Percentiles rank a stretch among this genome's conserved stretches.
Evolutionary conservation across 2,113 vertebrate species (phyloP).

Genomic region (Aptenodytes patagonicus): DNA sequence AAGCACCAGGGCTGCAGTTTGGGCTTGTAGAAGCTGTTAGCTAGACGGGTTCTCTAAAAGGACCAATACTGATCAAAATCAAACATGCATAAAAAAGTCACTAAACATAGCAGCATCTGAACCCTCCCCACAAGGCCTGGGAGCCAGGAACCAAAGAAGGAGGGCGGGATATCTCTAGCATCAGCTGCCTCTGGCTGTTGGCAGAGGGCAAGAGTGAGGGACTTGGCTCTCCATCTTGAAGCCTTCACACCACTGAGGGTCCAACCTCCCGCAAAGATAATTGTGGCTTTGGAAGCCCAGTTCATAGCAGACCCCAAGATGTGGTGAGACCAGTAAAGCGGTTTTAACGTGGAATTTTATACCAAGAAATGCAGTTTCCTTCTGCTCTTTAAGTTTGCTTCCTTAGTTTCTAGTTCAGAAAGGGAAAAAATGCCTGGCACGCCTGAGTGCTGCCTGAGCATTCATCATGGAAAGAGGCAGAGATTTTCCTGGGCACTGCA

Average conservation of each 20-base stretch:
- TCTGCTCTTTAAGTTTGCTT: not conserved
- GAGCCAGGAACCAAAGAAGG: not conserved
- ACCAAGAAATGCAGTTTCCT: not conserved
- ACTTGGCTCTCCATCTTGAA: not conserved
- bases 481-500: not conserved
- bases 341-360: not conserved
- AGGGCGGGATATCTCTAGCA: not conserved
- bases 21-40: not conserved
- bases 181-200: not conserved
- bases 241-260: not conserved
- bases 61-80: not conserved
- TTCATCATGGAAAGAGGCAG: conserved; percentile 45
- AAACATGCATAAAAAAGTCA: not conserved
- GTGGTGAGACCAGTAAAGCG: not conserved
- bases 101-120: not conserved
- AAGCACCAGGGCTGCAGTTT: not conserved
- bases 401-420: not conserved
- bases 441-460: not conserved
- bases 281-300: not conserved
- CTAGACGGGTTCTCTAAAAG: not conserved
- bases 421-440: conserved; percentile 48
- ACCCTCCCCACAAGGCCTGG: not conserved
- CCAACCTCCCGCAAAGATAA: not conserved
- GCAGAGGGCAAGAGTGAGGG: not conserved
- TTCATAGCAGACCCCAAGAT: not conserved